Evolutionary conservation across 2,888 invertebrate genomes (phyloP), one percentile per base, ranked within the genome.

Genomic region (Tholera decimalis): DNA sequence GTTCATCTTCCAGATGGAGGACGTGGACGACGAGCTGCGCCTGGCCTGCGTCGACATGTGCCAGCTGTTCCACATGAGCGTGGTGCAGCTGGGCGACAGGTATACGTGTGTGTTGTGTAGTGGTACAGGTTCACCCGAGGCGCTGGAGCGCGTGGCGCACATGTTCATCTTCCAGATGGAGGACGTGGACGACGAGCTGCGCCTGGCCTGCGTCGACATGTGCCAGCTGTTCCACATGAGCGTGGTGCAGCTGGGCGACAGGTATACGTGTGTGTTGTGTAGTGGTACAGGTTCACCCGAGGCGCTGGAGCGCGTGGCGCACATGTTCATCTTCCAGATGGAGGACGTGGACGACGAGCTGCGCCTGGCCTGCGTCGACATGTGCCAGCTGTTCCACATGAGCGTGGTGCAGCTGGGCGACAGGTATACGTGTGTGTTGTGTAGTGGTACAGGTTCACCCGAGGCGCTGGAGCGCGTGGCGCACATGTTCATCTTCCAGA

Each of bases 391-490:
- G 79, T 98, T 99, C 92, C 99, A 99, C 91, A 97, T 96, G 26
- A 97, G 97, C 51, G 97, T 98, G 1, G 96, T 96, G 73, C 91
- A 96, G 0, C 96, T 97, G 13, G n/a, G n/a, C n/a, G n/a, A n/a
- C n/a, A n/a, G n/a, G n/a, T n/a, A n/a, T n/a, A n/a, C n/a, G n/a
- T n/a, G 37, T 26, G 0, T 0, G 11, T 6, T 39, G 5, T 11
- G 0, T 20, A 30, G n/a, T 26, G 7, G 4, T 4, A 0, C 39
- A 97, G 97, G 97, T 97, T 97, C 85, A 97, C 96, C 97, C 26
- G 99, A 99, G 91, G 99, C 99, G 1, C 93, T 99, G 68, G 97
- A 98, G 89, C 97, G 97, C 58, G 98, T 99, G 39, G 98, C 98
- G 59, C 93, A 96, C 35, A 97, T 98, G 93, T 97, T 97, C 87